phyloP scores from a whole-genome alignment of 2,888 invertebrate genomes.

The Sinotaia quadrata region DNA sequence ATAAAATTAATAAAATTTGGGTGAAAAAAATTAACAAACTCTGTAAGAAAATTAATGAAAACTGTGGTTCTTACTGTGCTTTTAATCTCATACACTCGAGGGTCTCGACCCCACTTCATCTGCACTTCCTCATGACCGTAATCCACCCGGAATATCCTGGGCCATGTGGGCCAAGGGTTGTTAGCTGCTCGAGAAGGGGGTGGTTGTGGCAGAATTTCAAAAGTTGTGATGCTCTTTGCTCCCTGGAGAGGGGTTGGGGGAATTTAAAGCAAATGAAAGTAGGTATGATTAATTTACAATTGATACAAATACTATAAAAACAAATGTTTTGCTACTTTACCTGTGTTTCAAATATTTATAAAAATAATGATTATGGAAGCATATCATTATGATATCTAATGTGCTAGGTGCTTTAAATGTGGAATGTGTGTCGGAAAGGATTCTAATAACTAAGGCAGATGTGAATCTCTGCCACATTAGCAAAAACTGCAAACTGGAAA shows the following conservation, averaged over 20 bases:
- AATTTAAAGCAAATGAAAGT: no score
- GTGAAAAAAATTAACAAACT: neutral
- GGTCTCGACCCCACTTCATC: conserved; percentile 81
- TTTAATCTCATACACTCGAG: conserved; percentile 91
- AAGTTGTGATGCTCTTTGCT: conserved; percentile 91
- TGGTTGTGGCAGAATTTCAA: conserved; percentile 97
- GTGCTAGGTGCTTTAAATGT: no score
- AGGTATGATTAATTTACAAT: no score
- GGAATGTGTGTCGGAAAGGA: no score
- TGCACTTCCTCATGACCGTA: conserved; percentile 98
- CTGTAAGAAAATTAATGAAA: neutral
- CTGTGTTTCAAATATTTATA: no score
- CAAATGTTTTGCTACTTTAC: no score
- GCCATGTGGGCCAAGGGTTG: conserved; percentile 99
- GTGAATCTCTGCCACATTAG: neutral
- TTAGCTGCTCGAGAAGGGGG: conserved; percentile 84
- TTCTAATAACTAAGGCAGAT: neutral
- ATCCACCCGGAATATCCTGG: conserved; percentile 94
- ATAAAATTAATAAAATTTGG: neutral
- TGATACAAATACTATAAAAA: no score
- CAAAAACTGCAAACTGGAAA: neutral
- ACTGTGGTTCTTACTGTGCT: conserved; percentile 81
- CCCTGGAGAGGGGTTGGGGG: no score
- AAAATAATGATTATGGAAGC: no score
- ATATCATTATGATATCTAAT: no score